Evolutionary conservation across 2,113 vertebrate species (phyloP).

Genomic region (Cyrtonyx montezumae): DNA sequence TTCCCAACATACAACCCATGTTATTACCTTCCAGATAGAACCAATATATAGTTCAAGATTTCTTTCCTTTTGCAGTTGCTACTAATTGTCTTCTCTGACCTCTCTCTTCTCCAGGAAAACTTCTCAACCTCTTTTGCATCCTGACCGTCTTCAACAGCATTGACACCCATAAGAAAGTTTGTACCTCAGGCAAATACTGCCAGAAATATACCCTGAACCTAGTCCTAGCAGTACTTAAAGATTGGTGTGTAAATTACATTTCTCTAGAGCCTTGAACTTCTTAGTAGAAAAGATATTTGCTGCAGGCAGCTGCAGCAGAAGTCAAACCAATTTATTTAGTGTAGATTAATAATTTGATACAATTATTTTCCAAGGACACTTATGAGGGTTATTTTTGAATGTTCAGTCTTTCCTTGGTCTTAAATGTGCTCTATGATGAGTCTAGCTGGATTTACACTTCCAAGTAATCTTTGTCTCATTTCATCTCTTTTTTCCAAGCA

Average conservation of each 20-base stretch:
- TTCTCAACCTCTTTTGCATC: not conserved
- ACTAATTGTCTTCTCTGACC: not conserved
- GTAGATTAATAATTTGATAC: constrained; percentile 54
- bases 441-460: constrained; percentile 2
- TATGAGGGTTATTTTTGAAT: constrained; percentile 11
- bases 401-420: not conserved
- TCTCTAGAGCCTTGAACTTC: constrained; percentile 5
- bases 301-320: constrained; percentile 31
- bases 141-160: not conserved
- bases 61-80: not conserved
- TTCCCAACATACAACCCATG: not conserved
- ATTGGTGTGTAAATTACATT: constrained; percentile 10
- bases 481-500: not conserved
- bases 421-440: not conserved
- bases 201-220: not conserved
- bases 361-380: constrained; percentile 34
- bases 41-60: not conserved
- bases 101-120: not conserved
- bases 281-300: constrained; percentile 22
- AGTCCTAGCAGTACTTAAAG: constrained; percentile 12
- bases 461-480: constrained; percentile 28
- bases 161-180: not conserved
- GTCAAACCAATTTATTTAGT: constrained; percentile 50
- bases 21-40: not conserved
- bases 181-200: not conserved